phyloP scores from a whole-genome alignment of 2,888 invertebrate species.

The Torymus tubicola region DNA sequence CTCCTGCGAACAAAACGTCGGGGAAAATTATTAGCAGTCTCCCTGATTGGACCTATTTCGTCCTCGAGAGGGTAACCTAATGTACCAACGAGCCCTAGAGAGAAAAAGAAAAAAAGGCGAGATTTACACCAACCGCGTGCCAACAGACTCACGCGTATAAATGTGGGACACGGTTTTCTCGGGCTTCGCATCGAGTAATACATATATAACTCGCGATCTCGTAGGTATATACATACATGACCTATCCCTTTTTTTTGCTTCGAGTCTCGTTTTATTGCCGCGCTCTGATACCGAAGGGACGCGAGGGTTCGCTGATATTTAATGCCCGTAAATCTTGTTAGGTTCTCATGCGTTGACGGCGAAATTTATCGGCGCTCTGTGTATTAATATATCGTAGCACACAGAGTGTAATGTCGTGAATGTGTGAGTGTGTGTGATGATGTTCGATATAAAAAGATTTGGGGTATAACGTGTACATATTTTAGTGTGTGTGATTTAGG shows the following conservation, averaged over 20 bases:
- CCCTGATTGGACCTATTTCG: slow-evolving; percentile 70
- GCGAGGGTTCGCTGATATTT: neutral
- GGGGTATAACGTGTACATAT: no score
- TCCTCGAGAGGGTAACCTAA: slow-evolving; percentile 65
- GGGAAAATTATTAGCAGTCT: slow-evolving; percentile 72
- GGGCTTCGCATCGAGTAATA: neutral
- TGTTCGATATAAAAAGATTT: no score
- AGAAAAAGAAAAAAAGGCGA: neutral
- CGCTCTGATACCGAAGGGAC: neutral
- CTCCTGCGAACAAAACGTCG: slow-evolving; percentile 41
- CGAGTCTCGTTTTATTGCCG: slow-evolving; percentile 13
- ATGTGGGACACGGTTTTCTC: slow-evolving; percentile 41
- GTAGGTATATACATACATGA: no score
- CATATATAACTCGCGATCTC: no score
- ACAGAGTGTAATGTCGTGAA: no score
- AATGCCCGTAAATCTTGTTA: neutral
- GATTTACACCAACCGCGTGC: slow-evolving; percentile 30
- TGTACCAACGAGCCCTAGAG: slow-evolving; percentile 63
- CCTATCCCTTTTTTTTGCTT: neutral
- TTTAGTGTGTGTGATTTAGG: no score
- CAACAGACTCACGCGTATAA: neutral
- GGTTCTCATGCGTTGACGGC: no score
- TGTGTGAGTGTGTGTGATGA: no score
- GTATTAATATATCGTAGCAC: no score
- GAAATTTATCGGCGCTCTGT: no score